Conservation (phyloP, 2,888 invertebrate species). For the Synergus itoensis region DNA sequence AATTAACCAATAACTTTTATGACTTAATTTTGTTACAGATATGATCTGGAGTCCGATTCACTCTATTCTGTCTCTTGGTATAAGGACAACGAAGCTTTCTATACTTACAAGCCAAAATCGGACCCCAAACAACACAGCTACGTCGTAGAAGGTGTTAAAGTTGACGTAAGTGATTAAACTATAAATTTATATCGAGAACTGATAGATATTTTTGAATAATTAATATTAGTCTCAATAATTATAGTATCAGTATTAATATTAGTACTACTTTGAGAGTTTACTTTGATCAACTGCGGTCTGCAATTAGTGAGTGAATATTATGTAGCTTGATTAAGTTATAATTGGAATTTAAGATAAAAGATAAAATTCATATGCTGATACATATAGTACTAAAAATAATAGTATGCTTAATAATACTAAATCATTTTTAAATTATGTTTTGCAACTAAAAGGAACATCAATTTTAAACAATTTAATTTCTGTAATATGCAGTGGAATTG, state of each 20-base stretch:
- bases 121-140: slow-evolving; percentile 51
- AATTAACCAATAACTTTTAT: neutral
- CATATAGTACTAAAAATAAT: too few relatives aligned
- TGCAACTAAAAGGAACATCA: neutral
- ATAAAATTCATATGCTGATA: too few relatives aligned
- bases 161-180: slow-evolving; percentile 49
- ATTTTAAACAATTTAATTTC: neutral
- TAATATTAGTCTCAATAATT: neutral
- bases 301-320: too few relatives aligned
- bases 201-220: neutral
- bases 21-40: slow-evolving; percentile 71
- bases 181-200: neutral
- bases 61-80: slow-evolving; percentile 79
- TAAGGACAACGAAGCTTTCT: slow-evolving; percentile 79
- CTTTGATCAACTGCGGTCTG: too few relatives aligned
- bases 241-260: neutral
- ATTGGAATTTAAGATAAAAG: too few relatives aligned
- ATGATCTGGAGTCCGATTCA: slow-evolving; percentile 75
- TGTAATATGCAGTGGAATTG: neutral
- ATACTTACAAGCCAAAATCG: slow-evolving; percentile 75
- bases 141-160: slow-evolving; percentile 47
- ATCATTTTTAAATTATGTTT: neutral
- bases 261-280: too few relatives aligned
- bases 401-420: neutral
- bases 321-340: too few relatives aligned